These are phyloP conservation scores for Troglohyphantes excavatus DNA, from an alignment of 2,888 invertebrate species.

Conservation along the genomic window DNA sequence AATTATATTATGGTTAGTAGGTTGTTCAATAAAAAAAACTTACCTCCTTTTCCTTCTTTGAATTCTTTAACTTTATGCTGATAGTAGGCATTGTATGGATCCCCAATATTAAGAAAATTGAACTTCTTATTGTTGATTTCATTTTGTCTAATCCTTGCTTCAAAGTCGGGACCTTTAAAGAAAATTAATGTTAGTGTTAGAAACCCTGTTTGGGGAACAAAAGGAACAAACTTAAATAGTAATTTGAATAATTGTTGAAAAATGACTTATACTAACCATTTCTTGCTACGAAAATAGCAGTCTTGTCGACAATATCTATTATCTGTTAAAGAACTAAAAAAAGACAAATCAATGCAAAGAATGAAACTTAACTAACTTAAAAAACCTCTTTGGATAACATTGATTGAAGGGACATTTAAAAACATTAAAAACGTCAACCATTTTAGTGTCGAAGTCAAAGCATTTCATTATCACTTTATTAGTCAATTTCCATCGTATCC, in stretches of 20 bases:
- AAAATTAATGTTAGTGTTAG: not conserved
- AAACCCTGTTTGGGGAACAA: not conserved
- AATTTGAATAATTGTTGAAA: not conserved
- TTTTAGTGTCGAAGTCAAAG: too few species aligned
- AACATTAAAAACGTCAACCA: too few species aligned
- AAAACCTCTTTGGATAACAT: too few species aligned
- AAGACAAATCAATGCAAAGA: too few species aligned
- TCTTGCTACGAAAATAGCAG: slow-evolving; percentile 99
- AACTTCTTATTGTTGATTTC: slow-evolving; percentile 99
- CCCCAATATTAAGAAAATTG: slow-evolving; percentile 97
- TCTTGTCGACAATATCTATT: slow-evolving; percentile 99
- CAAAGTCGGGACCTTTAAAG: slow-evolving; percentile 92
- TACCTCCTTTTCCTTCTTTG: slow-evolving; percentile 90
- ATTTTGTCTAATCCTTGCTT: slow-evolving; percentile 98
- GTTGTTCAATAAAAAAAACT: too few species aligned
- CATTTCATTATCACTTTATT: too few species aligned
- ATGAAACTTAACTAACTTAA: too few species aligned
- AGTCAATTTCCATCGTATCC: too few species aligned
- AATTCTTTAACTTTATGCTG: slow-evolving; percentile 98
- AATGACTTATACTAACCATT: slow-evolving; percentile 86
- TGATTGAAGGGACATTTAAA: too few species aligned
- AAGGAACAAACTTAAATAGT: too few species aligned
- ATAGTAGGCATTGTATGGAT: slow-evolving; percentile 99
- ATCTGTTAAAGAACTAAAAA: slow-evolving; percentile 48
- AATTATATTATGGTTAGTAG: too few species aligned